phyloP scores from a whole-genome alignment of 2,888 invertebrate species.

The Aphodius sticticus region DNA sequence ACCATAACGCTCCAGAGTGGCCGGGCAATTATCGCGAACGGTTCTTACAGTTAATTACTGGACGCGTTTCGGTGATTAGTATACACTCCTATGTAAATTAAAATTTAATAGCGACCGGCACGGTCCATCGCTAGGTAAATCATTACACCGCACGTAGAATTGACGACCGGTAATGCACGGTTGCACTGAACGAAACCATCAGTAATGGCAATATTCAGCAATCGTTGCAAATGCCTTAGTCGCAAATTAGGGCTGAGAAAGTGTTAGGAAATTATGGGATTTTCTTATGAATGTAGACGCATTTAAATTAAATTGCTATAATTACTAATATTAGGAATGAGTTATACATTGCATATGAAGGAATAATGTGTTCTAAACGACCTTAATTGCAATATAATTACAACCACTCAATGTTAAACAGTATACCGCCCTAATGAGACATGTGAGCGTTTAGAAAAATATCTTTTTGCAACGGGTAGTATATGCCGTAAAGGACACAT shows the following conservation, averaged over 20 bases:
- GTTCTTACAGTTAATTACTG: slow-evolving; percentile 40
- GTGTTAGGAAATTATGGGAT: neutral
- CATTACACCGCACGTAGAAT: neutral
- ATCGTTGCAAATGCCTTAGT: neutral
- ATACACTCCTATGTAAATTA: slow-evolving; percentile 11
- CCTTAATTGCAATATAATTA: too few species aligned
- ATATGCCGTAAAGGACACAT: too few species aligned
- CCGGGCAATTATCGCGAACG: slow-evolving; percentile 40
- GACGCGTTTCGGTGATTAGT: slow-evolving; percentile 24
- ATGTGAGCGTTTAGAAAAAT: too few species aligned
- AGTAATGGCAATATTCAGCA: neutral
- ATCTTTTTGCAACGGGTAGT: too few species aligned
- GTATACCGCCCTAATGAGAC: too few species aligned
- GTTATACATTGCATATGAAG: too few species aligned
- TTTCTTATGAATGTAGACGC: neutral
- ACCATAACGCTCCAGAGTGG: slow-evolving; percentile 17
- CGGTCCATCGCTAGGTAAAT: neutral
- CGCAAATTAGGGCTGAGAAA: neutral
- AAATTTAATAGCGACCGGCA: slow-evolving; percentile 14
- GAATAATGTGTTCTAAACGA: too few species aligned
- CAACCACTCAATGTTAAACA: too few species aligned
- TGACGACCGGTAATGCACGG: neutral
- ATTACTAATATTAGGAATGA: neutral
- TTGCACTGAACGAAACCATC: neutral
- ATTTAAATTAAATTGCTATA: neutral